Percentiles rank a stretch among this genome's conserved stretches.
phyloP scores from a whole-genome alignment of 1,140 invertebrate genomes.

The Scylla paramamosain region DNA sequence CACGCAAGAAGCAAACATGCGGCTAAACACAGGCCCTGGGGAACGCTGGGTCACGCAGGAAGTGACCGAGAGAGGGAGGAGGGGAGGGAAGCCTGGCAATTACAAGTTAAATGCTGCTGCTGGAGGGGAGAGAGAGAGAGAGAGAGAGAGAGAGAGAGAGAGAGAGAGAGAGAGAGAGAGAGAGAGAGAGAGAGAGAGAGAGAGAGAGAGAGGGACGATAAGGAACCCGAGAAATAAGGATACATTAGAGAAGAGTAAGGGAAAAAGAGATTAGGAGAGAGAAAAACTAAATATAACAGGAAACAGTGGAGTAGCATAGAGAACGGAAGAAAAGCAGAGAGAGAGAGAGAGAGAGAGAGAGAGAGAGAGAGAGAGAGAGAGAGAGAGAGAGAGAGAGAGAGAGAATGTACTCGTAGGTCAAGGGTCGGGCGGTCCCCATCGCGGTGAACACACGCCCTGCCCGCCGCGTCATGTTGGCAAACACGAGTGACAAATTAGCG shows the following conservation, averaged over 20 bases:
- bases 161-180: background rate
- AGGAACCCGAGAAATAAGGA: too few species aligned
- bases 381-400: conserved; percentile 6
- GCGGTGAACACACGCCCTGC: background rate
- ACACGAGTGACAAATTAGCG: conserved; percentile 22
- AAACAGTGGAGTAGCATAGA: background rate
- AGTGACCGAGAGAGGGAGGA: background rate
- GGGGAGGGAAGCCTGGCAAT: background rate
- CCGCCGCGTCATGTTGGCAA: background rate
- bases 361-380: conserved; percentile 21
- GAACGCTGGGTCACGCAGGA: background rate
- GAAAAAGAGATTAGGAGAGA: too few species aligned
- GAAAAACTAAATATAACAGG: background rate
- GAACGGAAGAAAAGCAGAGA: background rate
- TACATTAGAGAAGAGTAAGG: background rate
- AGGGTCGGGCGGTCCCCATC: background rate
- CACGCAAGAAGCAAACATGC: background rate
- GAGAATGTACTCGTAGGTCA: background rate
- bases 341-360: too few species aligned
- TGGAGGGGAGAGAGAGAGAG: background rate
- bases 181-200: background rate
- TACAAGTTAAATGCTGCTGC: background rate
- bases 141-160: background rate
- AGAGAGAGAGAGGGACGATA: background rate
- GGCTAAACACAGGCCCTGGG: background rate